These are phyloP conservation scores for Lasioglossum oenotherae DNA, from an alignment of 2,888 invertebrate genomes.

Conservation along the genomic window DNA sequence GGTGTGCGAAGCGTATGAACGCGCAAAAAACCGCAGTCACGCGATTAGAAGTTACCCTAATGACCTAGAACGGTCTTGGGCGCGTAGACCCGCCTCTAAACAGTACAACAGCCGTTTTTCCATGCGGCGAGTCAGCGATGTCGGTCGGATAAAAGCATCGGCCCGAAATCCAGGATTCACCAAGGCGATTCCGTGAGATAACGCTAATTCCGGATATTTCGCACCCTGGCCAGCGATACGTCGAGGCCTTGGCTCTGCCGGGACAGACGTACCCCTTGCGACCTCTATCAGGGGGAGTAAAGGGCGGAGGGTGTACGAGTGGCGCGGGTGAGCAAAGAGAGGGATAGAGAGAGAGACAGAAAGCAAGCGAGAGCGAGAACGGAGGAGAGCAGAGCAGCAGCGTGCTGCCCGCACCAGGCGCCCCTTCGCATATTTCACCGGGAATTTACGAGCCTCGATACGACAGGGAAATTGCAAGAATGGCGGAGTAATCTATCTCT, in stretches of 20 bases:
- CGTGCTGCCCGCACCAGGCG: conserved; percentile 85
- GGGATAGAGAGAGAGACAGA: neutral
- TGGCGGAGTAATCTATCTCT: conserved; percentile 95
- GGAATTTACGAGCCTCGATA: conserved; percentile 95
- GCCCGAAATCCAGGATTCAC: conserved; percentile 58
- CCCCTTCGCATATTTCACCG: conserved; percentile 91
- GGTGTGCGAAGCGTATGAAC: neutral
- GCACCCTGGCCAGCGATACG: conserved; percentile 72
- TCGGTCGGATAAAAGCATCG: conserved; percentile 42
- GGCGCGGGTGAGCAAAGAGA: conserved; percentile 73
- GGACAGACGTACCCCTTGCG: conserved; percentile 80
- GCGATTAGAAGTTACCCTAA: conserved; percentile 5
- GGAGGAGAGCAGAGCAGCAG: conserved; percentile 78
- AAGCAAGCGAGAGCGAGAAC: conserved; percentile 75
- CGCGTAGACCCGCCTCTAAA: conserved; percentile 6
- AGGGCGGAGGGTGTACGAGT: conserved; percentile 74
- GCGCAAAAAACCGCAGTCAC: neutral
- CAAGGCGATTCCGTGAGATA: conserved; percentile 71
- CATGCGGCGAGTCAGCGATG: conserved; percentile 46
- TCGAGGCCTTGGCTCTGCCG: conserved; percentile 49
- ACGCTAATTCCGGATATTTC: conserved; percentile 79
- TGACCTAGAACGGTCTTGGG: neutral
- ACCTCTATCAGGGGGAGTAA: conserved; percentile 79
- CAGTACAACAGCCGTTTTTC: conserved; percentile 44
- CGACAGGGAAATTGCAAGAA: conserved; percentile 97